Evolutionary conservation across 2,113 vertebrate species (phyloP), one percentile per base, ranked within the genome.

Genomic region (Syngnathoides biaculeatus): DNA sequence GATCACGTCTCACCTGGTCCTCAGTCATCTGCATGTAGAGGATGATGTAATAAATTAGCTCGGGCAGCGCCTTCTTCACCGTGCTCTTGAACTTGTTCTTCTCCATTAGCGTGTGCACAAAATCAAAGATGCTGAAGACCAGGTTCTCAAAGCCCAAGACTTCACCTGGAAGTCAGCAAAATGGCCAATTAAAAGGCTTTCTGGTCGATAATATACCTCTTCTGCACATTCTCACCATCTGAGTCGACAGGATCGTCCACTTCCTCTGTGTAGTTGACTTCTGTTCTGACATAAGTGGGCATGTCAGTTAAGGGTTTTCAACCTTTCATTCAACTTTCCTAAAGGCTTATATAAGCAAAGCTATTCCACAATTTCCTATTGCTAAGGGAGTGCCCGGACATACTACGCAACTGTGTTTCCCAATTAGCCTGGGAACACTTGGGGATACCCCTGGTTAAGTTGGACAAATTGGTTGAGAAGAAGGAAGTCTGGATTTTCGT

Each of bases 1-100:
- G 7, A 47, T 3, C 2, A 5, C 12, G 67, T 4, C 81, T 67
- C 77, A 92, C 92, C 92, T 92, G 92, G 73, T 99, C 97, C 79
- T 99, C 97, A 0, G 97, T 99, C 90, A 99, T 99, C 85, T 99
- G 97, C 96, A 98, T 98, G 84, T 99, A 99, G 20, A 99, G 92
- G 75, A 98, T 96, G 87, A 98, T 86, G 87, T 99, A 98, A 86
- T 99, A 99, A 73, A 98, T 95, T 73, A 99, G 92, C 58, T 99
- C 97, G 3, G 97, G 97, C 73, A 99, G 89, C 13, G 97, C 96
- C 73, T 98, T 98, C 88, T 94, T 96, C 85, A 99, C 96, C 0
- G 97, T 98, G 89, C 93, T 96, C 89, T 97, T 98, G 75, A 99
- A 98, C 88, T 96, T 98, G 90, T 92, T 95, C 83, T 97, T 98